A percentile compares a stretch with the other conserved stretches of the same genome.
These are phyloP conservation scores for Notarius quadriscutis DNA, from an alignment of 2,113 vertebrate genomes.

Conservation along the genomic window DNA sequence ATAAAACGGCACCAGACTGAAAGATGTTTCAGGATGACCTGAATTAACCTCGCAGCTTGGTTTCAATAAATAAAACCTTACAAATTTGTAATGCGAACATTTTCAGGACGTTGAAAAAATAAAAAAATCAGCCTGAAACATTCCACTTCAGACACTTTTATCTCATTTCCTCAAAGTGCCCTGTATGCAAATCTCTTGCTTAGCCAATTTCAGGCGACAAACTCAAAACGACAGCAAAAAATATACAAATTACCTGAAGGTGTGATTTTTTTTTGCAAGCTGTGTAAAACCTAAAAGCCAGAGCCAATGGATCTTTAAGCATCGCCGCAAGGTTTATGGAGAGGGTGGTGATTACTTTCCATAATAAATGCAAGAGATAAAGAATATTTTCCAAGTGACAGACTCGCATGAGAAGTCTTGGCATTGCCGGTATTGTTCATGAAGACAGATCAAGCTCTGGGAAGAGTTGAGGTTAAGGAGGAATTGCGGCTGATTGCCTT, in stretches of 20 bases:
- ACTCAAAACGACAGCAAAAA: conserved; percentile 35
- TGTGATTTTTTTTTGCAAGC: conserved; percentile 35
- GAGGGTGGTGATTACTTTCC: background rate
- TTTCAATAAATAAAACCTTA: background rate
- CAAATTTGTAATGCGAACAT: background rate
- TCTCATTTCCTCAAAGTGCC: conserved; percentile 13
- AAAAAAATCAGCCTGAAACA: background rate
- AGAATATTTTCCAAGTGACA: conserved; percentile 52
- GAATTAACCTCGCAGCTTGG: background rate
- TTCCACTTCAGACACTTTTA: conserved; percentile 6
- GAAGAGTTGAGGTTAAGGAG: conserved; percentile 13
- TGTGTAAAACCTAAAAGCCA: conserved; percentile 41
- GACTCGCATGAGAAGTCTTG: conserved; percentile 51
- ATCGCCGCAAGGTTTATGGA: conserved; percentile 35
- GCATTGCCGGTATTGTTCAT: conserved; percentile 61
- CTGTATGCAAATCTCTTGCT: conserved; percentile 7
- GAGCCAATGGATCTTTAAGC: conserved; percentile 43
- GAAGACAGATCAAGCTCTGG: conserved; percentile 63
- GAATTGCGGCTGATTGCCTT: conserved; percentile 37
- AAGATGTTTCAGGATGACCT: background rate
- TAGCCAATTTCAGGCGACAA: background rate
- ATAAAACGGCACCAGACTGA: background rate
- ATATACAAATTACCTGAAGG: conserved; percentile 23
- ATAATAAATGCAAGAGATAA: conserved; percentile 23
- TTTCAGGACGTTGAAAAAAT: background rate